Conservation (phyloP, 1,140 invertebrate genomes). For the Ostrea edulis region DNA sequence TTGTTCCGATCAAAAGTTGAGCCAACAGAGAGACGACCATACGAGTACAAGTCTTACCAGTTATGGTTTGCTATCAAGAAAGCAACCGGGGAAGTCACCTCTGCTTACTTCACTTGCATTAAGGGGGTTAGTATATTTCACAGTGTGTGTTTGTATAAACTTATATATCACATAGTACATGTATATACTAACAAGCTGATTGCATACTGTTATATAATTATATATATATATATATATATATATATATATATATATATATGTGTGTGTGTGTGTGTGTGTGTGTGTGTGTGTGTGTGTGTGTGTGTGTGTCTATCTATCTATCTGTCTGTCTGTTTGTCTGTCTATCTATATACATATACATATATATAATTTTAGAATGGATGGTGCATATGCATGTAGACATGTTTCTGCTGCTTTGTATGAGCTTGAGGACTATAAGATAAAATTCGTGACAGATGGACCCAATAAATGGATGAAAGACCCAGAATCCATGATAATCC, state of each 20-base stretch:
- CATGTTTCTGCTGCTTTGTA: constrained; percentile 23
- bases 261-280: no score
- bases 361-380: constrained; percentile 16
- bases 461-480: constrained; percentile 31
- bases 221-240: background rate
- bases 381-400: constrained; percentile 25
- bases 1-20: constrained; percentile 26
- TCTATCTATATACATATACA: background rate
- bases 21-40: constrained; percentile 11
- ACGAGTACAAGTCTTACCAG: constrained; percentile 37
- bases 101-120: constrained; percentile 38
- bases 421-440: constrained; percentile 13
- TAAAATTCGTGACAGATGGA: constrained; percentile 24
- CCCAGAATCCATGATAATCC: background rate
- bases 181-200: background rate
- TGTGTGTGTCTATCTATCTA: no score
- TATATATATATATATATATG: background rate
- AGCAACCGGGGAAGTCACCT: constrained; percentile 25
- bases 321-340: no score
- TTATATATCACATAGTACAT: no score
- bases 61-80: constrained; percentile 40
- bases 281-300: no score
- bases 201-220: background rate
- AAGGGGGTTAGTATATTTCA: constrained; percentile 35
- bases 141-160: background rate